phyloP scores from a whole-genome alignment of 2,888 invertebrate genomes.

The Diogma glabrata region DNA sequence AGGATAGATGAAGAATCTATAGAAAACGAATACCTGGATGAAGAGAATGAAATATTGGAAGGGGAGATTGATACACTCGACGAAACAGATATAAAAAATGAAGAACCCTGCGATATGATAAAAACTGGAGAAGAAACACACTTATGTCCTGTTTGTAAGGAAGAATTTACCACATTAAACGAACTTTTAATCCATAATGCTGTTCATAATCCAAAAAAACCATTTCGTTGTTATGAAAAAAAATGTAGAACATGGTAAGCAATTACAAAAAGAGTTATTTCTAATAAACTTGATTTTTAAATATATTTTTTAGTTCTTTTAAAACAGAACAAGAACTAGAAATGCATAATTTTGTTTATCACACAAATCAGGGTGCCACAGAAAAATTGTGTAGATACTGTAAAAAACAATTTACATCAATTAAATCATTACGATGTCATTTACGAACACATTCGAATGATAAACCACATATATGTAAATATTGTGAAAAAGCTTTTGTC shows the following conservation, averaged over 20 bases:
- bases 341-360: conserved; percentile 4
- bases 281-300: not conserved
- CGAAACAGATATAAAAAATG: not conserved
- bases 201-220: not conserved
- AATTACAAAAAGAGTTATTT: not conserved
- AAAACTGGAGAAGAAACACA: not conserved
- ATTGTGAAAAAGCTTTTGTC: not conserved
- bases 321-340: conserved; percentile 1
- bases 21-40: no score
- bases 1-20: no score
- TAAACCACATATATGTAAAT: not conserved
- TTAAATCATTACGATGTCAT: not conserved
- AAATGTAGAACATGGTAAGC: conserved; percentile 5
- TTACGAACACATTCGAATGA: not conserved
- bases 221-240: not conserved
- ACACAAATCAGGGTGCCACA: not conserved
- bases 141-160: not conserved
- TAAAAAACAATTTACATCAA: not conserved
- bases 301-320: not conserved
- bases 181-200: not conserved
- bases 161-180: not conserved
- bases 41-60: not conserved
- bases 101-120: no score
- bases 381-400: not conserved
- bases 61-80: no score